These are phyloP conservation scores for Ectemnius lituratus DNA, from an alignment of 2,888 invertebrate species.

Conservation along the genomic window DNA sequence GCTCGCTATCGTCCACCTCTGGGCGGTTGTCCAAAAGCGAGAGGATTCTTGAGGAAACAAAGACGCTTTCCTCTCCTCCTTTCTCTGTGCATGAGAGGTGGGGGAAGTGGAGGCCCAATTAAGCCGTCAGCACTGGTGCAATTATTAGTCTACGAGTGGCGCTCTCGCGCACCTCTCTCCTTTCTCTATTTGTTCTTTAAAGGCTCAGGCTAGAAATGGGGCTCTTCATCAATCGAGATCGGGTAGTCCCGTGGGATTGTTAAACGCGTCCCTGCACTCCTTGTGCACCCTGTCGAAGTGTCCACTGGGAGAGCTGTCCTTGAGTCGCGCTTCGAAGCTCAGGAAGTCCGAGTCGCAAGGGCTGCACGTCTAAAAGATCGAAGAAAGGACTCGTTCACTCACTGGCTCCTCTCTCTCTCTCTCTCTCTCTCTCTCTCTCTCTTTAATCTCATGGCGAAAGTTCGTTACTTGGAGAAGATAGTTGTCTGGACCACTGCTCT, in stretches of 20 bases:
- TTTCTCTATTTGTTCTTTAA: no score
- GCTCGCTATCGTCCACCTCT: no score
- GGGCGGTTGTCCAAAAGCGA: no score
- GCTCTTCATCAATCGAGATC: slow-evolving; percentile 65
- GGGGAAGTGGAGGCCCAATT: no score
- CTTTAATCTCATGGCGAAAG: slow-evolving; percentile 18
- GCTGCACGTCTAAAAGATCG: slow-evolving; percentile 58
- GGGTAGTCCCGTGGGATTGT: slow-evolving; percentile 57
- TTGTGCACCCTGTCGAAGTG: slow-evolving; percentile 59
- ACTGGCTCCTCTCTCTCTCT: no score
- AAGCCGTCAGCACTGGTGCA: no score
- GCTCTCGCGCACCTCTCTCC: no score
- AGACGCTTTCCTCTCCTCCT: no score
- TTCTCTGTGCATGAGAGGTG: no score
- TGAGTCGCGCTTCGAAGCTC: slow-evolving; percentile 63
- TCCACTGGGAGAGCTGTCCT: slow-evolving; percentile 49
- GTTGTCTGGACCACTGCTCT: slow-evolving; percentile 47
- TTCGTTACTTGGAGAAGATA: slow-evolving; percentile 59
- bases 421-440: no score
- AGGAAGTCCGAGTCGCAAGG: slow-evolving; percentile 65
- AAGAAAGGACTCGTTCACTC: neutral
- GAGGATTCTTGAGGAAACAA: no score
- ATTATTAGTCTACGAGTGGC: no score
- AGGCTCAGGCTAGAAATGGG: neutral
- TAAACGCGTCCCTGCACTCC: slow-evolving; percentile 57